Percentiles rank a stretch among this genome's conserved stretches.
These are phyloP conservation scores for Zapornia atra DNA, from an alignment of 2,113 vertebrate genomes.

Conservation along the genomic window DNA sequence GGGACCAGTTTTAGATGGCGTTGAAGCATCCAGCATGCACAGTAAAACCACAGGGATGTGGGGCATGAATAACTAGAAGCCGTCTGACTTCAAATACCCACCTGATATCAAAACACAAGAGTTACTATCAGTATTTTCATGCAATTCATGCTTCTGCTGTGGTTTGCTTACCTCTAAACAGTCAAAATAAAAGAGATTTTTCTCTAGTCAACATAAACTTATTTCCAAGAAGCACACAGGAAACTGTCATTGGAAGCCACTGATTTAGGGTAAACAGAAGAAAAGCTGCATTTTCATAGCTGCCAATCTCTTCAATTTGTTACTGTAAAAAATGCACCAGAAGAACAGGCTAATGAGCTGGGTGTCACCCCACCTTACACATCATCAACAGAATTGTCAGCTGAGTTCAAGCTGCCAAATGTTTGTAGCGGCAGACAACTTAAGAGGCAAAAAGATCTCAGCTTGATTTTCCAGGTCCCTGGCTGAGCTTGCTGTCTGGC, in stretches of 20 bases:
- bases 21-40: not conserved
- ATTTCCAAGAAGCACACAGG: not conserved
- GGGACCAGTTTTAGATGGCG: not conserved
- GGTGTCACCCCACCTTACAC: not conserved
- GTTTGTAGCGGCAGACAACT: not conserved
- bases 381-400: not conserved
- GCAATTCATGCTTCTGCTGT: not conserved
- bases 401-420: not conserved
- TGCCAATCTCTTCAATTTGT: not conserved
- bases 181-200: not conserved
- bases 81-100: not conserved
- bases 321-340: not conserved
- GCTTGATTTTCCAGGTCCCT: conserved; percentile 1
- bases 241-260: not conserved
- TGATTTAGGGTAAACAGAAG: not conserved
- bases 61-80: not conserved
- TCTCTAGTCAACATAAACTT: not conserved
- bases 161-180: not conserved
- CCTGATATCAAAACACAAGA: rapidly evolving
- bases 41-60: not conserved
- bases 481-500: conserved; percentile 3
- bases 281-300: not conserved
- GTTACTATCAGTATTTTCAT: not conserved
- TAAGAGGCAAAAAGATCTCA: conserved; percentile 1
- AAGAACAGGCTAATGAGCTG: not conserved